Conservation (phyloP, 2,113 vertebrate genomes). For the Anthoscopus minutus region DNA sequence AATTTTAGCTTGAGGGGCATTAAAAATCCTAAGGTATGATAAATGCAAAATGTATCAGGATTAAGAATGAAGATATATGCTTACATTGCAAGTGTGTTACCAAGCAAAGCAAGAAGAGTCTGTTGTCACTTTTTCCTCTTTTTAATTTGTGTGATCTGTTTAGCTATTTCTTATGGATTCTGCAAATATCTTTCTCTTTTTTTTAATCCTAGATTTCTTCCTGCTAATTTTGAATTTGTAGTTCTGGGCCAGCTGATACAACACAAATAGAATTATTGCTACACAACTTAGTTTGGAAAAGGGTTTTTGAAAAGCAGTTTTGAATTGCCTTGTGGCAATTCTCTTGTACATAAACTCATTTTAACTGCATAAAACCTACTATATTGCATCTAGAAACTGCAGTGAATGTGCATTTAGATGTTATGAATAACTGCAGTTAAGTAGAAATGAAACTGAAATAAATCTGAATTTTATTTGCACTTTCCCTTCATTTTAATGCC, state of each 20-base stretch:
- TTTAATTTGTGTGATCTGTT: conserved; percentile 31
- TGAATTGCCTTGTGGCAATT: conserved; percentile 63
- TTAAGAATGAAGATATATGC: not conserved
- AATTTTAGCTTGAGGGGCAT: not conserved
- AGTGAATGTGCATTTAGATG: conserved; percentile 63
- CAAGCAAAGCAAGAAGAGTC: conserved; percentile 5
- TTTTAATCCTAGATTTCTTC: conserved; percentile 9
- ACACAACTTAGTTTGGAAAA: conserved; percentile 39
- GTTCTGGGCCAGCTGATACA: conserved; percentile 38
- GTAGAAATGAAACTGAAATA: conserved; percentile 63
- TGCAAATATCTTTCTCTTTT: not conserved
- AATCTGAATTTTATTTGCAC: conserved; percentile 73
- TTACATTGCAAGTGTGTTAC: not conserved
- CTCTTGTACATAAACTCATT: conserved; percentile 67
- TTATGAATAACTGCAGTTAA: conserved; percentile 73
- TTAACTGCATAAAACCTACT: conserved; percentile 66
- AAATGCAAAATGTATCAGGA: not conserved
- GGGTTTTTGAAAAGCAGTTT: conserved; percentile 37
- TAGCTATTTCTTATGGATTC: conserved; percentile 19
- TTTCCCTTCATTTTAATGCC: conserved; percentile 58
- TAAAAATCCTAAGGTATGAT: not conserved
- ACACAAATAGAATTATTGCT: conserved; percentile 43
- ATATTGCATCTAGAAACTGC: conserved; percentile 63
- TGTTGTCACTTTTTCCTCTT: conserved; percentile 1
- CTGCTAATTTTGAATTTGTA: conserved; percentile 31